Evolutionary conservation across 37 sponge, comb jelly and placozoan genomes (phyloP), one percentile per base, ranked within the genome.

Genomic region (Cladorhizidae sp.): DNA sequence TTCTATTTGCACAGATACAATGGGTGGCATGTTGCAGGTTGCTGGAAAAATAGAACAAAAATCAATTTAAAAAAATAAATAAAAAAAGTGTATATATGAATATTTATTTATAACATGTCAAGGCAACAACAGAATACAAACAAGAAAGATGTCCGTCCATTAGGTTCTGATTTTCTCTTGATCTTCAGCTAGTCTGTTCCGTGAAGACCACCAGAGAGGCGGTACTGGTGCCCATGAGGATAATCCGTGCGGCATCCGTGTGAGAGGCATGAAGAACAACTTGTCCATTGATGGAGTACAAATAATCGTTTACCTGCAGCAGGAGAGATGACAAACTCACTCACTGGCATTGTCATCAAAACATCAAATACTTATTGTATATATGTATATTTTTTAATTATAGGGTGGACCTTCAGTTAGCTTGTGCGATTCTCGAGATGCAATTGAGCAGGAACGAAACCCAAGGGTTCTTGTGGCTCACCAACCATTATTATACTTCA

Each of bases 161-260:
- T 58, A 26, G 23, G 59, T 18, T 6, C 14, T 58, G 59, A 5
- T 58, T 58, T 58, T 21, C 26, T 14, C 14, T 14, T 21, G 5
- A 5, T 37, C 15, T 25, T 57, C 39, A 57, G 14, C 64, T 50
- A 41, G 57, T 70, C 49, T 79, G 68, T 0, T 77, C 78, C 11
- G 77, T 35, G 23, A 90, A 76, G 29, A 90, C 89, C 41, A 80
- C 76, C 8, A 93, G 75, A 39, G 76, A 64, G 0, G 93, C 88
- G 17, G 91, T 87, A 58, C 80, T 76, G 50, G 88, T 51, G 33
- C 94, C 94, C 80, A 86, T 90, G 26, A 93, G 83, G 43, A 93
- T 93, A 68, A 93, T 84, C 26, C 82, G 62, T 33, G 94, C 94
- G 0, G 86, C 94, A 28, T 93, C 94, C 2, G 87, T 89, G 83